These are phyloP conservation scores for Melinaea menophilus DNA, from an alignment of 2,888 invertebrate species.

Conservation along the genomic window DNA sequence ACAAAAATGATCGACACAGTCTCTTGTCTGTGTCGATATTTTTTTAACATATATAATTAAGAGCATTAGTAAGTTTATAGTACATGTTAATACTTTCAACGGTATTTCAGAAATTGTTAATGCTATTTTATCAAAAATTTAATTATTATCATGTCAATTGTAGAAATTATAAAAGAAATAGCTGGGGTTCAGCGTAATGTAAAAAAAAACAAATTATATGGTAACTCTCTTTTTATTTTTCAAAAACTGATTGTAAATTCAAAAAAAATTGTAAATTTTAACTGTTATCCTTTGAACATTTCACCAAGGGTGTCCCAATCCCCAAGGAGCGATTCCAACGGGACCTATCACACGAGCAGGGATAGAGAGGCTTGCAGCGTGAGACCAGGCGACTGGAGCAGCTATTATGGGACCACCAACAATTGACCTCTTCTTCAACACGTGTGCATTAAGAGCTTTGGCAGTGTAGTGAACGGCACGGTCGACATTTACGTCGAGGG, in stretches of 20 bases:
- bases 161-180: too few relatives aligned
- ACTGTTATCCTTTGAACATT: conserved; percentile 34
- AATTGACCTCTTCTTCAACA: conserved; percentile 62
- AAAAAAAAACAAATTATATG: conserved; percentile 22
- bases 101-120: too few relatives aligned
- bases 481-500: conserved; percentile 69
- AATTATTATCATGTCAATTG: too few relatives aligned
- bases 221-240: conserved; percentile 71
- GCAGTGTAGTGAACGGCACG: conserved; percentile 66
- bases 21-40: too few relatives aligned
- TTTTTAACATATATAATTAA: too few relatives aligned
- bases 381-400: conserved; percentile 41
- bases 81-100: too few relatives aligned
- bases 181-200: too few relatives aligned
- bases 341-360: conserved; percentile 34
- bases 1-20: too few relatives aligned
- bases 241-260: conserved; percentile 20
- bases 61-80: too few relatives aligned
- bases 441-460: conserved; percentile 53
- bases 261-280: conserved; percentile 18
- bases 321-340: conserved; percentile 32
- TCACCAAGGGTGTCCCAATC: conserved; percentile 49
- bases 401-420: conserved; percentile 45
- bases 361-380: conserved; percentile 30
- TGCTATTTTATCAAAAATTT: too few relatives aligned